Evolutionary conservation across 2,888 invertebrate species (phyloP).

Genomic region (Conus canariensis): DNA sequence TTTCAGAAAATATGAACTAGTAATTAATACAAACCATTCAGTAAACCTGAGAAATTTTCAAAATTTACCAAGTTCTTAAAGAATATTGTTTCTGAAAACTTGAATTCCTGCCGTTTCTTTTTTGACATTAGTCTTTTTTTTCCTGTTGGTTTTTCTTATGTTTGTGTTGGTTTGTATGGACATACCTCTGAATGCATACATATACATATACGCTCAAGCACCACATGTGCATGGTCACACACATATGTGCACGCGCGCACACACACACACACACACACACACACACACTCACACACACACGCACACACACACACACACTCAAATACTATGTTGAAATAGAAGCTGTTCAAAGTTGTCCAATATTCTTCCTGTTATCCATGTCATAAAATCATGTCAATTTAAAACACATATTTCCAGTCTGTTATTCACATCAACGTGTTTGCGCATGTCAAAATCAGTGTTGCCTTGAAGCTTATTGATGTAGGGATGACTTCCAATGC

Average conservation of each 20-base stretch:
- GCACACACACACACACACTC: constrained; percentile 11
- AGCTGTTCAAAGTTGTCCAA: neutral
- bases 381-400: neutral
- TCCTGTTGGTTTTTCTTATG: too few species aligned
- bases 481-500: neutral
- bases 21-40: too few species aligned
- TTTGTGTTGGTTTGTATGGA: too few species aligned
- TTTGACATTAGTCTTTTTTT: too few species aligned
- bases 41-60: too few species aligned
- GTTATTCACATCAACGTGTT: neutral
- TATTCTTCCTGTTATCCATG: neutral
- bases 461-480: constrained; percentile 9
- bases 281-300: neutral
- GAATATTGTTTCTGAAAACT: too few species aligned
- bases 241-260: neutral
- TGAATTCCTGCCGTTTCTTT: too few species aligned
- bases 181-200: too few species aligned
- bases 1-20: too few species aligned
- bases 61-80: too few species aligned
- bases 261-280: constrained; percentile 14
- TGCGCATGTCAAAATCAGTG: neutral
- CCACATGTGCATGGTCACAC: neutral
- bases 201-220: constrained; percentile 5
- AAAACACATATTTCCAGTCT: neutral
- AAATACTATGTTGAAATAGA: neutral